These are phyloP conservation scores for Channa striata DNA, from an alignment of 2,797 vertebrate genomes.

Conservation along the genomic window DNA sequence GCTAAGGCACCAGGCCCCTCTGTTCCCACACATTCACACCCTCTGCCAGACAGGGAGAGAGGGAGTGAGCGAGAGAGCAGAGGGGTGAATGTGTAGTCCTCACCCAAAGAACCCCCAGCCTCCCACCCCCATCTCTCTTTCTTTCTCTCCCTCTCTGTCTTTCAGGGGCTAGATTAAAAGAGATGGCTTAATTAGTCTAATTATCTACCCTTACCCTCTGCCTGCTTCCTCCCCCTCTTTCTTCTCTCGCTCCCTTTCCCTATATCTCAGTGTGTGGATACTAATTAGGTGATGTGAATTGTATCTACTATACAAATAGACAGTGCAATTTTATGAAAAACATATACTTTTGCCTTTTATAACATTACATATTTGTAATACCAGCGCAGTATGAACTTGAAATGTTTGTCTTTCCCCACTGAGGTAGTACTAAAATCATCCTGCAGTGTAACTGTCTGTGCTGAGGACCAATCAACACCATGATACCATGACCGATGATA, in stretches of 20 bases:
- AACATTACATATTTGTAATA: constrained; percentile 43
- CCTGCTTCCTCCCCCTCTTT: constrained; percentile 64
- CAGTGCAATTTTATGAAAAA: constrained; percentile 59
- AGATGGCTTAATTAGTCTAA: constrained; percentile 89
- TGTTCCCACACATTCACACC: constrained; percentile 95
- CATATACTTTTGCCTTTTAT: constrained; percentile 56
- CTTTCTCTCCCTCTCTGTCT: constrained; percentile 70
- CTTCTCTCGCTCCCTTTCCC: constrained; percentile 58
- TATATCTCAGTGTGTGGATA: constrained; percentile 76
- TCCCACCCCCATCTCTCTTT: constrained; percentile 56
- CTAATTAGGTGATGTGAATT: constrained; percentile 83
- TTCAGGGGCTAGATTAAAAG: constrained; percentile 85
- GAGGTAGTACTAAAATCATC: constrained; percentile 42
- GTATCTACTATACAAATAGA: constrained; percentile 76
- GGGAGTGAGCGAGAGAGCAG: constrained; percentile 65
- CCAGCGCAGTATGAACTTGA: constrained; percentile 30
- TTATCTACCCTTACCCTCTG: constrained; percentile 82
- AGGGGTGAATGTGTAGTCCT: constrained; percentile 81
- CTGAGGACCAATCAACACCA: constrained; percentile 58
- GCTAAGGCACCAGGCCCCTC: constrained; percentile 92
- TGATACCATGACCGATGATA: constrained; percentile 74
- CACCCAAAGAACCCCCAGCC: constrained; percentile 71
- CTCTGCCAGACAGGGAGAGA: constrained; percentile 76
- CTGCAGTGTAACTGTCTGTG: constrained; percentile 47
- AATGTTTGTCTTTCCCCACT: constrained; percentile 29